Base-by-base conservation (phyloP, 2,888 invertebrate genomes). In the Labia minor region DNA sequence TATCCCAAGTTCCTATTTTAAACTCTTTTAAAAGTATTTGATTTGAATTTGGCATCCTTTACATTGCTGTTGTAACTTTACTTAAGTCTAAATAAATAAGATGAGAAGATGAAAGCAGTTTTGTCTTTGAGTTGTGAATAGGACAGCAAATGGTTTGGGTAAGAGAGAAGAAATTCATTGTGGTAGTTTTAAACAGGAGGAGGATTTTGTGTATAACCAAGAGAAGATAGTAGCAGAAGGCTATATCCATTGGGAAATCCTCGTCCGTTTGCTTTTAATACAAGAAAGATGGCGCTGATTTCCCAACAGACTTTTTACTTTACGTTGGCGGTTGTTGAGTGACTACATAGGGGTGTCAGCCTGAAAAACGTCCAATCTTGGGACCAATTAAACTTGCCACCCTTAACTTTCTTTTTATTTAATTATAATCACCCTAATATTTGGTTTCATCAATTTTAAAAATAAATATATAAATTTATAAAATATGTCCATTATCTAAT, bases 121-220 rank as follows among this genome's bases (percentile, higher is more conserved):
- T 49, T 49, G 49, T 49, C 49, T 49, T 49, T 49, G 49, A 49
- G 49, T 49, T 49, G 49, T 49, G 49, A 49, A 49, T 49, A 49
- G 26, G 26, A 26, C 26, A 26, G 26, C 26, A 26, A 26, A 26
- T 26, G 26, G 26, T 3, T 26, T 26, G 26, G 26, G 26, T 6
- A 6, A 8, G 8, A 26, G 49, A 49, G 49, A 49, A 49, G 8
- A 14, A 14, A 49, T 49, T 49, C 49, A 49, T 49, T 49, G 49
- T 49, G 49, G 49, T 49, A 49, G 49, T 49, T 49, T 49, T 8
- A 49, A 16, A 49, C 6, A 49, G 49, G 49, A 49, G 16, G 49
- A 4, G 49, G n/a, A 14, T 49, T 14, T 49, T 4, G 8, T 49
- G 49, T 33, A 33, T 6, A 33, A 33, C 33, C 33, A 33, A 33